Percentiles rank a stretch among this genome's conserved stretches.
phyloP scores from a whole-genome alignment of 2,797 vertebrate species.

The Mus spretus region DNA sequence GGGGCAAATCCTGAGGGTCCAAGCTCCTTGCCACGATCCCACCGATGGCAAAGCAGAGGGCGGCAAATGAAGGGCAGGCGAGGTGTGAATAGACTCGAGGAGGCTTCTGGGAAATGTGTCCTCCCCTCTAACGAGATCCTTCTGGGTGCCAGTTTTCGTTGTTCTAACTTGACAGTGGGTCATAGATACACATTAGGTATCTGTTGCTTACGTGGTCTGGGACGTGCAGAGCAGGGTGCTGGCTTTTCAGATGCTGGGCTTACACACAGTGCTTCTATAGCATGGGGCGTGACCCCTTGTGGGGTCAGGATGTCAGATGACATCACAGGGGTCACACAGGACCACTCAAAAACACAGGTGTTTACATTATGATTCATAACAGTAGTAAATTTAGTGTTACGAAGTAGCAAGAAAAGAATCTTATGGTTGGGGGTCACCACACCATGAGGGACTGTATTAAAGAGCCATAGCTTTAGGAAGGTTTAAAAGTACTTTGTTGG shows the following conservation, averaged over 20 bases:
- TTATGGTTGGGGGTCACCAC: background rate
- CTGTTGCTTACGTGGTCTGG: background rate
- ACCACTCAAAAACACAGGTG: background rate
- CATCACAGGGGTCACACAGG: background rate
- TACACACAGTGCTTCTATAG: background rate
- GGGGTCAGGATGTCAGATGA: background rate
- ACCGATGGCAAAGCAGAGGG: background rate
- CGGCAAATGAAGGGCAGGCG: background rate
- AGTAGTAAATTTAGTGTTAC: background rate
- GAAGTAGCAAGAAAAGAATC: background rate
- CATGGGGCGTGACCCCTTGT: background rate
- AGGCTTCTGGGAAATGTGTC: background rate
- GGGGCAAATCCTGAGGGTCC: background rate
- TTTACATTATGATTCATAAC: too few relatives aligned
- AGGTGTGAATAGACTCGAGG: background rate
- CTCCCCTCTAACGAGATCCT: background rate
- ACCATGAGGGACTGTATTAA: background rate
- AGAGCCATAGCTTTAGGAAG: too few relatives aligned
- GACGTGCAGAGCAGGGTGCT: background rate
- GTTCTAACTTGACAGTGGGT: background rate
- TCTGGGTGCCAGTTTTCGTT: background rate
- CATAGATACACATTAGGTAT: background rate
- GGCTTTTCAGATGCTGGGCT: background rate
- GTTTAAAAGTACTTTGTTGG: background rate
- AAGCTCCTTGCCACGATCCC: background rate